These are phyloP conservation scores for Melanocharis versteri DNA, from an alignment of 2,113 vertebrate species.

Conservation along the genomic window DNA sequence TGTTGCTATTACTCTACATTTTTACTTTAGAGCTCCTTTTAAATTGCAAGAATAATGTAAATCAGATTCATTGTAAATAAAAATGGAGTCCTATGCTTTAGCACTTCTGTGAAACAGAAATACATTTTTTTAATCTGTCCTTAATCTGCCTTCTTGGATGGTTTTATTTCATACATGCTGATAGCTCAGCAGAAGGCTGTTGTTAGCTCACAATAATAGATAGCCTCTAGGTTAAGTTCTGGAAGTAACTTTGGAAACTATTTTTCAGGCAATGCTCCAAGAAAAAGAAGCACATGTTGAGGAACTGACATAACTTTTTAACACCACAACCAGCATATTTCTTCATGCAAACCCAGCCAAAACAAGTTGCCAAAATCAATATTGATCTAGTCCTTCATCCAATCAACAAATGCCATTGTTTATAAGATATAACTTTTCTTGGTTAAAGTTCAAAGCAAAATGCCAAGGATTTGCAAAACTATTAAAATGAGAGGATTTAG, in stretches of 20 bases:
- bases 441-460: conserved; percentile 89
- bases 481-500: conserved; percentile 75
- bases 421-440: conserved; percentile 95
- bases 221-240: conserved; percentile 76
- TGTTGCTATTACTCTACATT: background rate
- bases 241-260: conserved; percentile 80
- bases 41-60: background rate
- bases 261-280: conserved; percentile 75
- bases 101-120: background rate
- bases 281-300: conserved; percentile 83
- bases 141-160: background rate
- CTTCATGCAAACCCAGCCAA: conserved; percentile 73
- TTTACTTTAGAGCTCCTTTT: background rate
- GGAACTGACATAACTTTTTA: conserved; percentile 90
- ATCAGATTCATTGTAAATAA: background rate
- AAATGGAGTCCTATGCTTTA: background rate
- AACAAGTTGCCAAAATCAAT: conserved; percentile 81
- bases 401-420: conserved; percentile 97
- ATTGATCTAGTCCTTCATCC: conserved; percentile 82
- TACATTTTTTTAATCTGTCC: background rate
- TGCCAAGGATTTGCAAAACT: conserved; percentile 78
- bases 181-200: conserved; percentile 16
- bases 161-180: background rate
- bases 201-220: conserved; percentile 33
- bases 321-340: conserved; percentile 82